Evolutionary conservation across 2,888 invertebrate genomes (phyloP).

Genomic region (Leucoma salicis): DNA sequence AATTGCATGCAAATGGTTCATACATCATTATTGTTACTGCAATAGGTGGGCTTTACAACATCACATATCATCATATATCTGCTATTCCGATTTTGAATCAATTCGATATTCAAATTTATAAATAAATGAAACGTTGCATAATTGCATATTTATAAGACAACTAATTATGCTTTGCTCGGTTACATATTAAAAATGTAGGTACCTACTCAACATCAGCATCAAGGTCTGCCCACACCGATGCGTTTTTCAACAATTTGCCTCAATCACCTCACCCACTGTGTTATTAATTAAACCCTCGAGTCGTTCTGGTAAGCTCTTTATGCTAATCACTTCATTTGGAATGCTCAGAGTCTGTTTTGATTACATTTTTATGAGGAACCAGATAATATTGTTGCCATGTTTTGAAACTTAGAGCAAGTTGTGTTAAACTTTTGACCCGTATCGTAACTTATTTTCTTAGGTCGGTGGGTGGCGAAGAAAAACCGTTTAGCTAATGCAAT

Average conservation of each 20-base stretch:
- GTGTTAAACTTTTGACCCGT: conserved; percentile 18
- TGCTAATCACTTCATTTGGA: conserved; percentile 31
- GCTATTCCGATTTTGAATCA: too few relatives aligned
- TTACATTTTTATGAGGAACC: conserved; percentile 3
- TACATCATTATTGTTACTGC: too few relatives aligned
- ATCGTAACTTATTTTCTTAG: background rate
- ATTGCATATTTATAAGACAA: background rate
- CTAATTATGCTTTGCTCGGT: conserved; percentile 2
- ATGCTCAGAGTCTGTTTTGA: conserved; percentile 10
- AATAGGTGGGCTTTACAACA: too few relatives aligned
- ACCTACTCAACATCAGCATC: conserved; percentile 6
- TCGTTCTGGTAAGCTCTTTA: conserved; percentile 22
- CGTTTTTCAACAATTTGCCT: conserved; percentile 30
- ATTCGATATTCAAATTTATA: too few relatives aligned
- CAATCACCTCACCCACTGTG: conserved; percentile 44
- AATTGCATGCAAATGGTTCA: too few relatives aligned
- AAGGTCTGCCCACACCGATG: conserved; percentile 34
- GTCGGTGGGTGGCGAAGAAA: conserved; percentile 9
- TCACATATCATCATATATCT: too few relatives aligned
- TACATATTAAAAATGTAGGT: conserved; percentile 13
- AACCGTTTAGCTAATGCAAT: too few relatives aligned
- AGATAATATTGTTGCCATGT: background rate
- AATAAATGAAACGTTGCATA: background rate
- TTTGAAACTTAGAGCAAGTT: background rate
- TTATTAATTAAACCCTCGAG: conserved; percentile 45